A percentile compares a stretch with the other conserved stretches of the same genome.
Conservation (phyloP, 2,888 invertebrate genomes). For the Crioceris asparagi region DNA sequence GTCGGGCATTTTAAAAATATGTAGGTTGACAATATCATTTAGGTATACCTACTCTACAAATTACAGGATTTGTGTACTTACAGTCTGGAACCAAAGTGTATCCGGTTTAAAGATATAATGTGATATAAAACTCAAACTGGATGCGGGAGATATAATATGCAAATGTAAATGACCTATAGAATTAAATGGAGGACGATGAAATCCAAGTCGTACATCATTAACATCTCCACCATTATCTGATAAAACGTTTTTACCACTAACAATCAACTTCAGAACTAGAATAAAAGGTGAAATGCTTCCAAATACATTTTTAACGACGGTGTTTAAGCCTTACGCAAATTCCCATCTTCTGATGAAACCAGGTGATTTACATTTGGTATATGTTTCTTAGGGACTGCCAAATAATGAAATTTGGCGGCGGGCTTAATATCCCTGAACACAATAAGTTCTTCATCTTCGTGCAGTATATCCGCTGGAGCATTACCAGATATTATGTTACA, state of each 20-base stretch:
- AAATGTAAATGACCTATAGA: constrained; percentile 74
- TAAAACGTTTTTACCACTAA: constrained; percentile 43
- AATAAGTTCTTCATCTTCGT: constrained; percentile 62
- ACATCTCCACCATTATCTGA: constrained; percentile 39
- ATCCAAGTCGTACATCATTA: constrained; percentile 52
- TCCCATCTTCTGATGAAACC: constrained; percentile 49
- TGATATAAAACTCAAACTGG: constrained; percentile 57
- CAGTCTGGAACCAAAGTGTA: constrained; percentile 74
- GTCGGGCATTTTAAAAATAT: too few species aligned
- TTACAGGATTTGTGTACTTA: too few species aligned
- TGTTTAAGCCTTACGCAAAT: constrained; percentile 48
- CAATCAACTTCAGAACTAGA: constrained; percentile 58
- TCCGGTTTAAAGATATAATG: constrained; percentile 59
- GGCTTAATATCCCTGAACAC: constrained; percentile 80
- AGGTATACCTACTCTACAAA: too few species aligned
- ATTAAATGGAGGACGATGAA: constrained; percentile 87
- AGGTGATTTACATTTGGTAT: constrained; percentile 64
- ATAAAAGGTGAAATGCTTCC: constrained; percentile 1
- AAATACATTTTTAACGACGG: background rate
- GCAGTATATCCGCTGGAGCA: constrained; percentile 50
- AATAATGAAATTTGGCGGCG: constrained; percentile 65
- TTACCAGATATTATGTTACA: constrained; percentile 60
- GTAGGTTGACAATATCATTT: too few species aligned
- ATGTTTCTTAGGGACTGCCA: constrained; percentile 69
- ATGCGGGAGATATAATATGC: constrained; percentile 72